These are phyloP conservation scores for Phrynocephalus versicolor DNA, from an alignment of 2,113 vertebrate genomes.

Conservation along the genomic window DNA sequence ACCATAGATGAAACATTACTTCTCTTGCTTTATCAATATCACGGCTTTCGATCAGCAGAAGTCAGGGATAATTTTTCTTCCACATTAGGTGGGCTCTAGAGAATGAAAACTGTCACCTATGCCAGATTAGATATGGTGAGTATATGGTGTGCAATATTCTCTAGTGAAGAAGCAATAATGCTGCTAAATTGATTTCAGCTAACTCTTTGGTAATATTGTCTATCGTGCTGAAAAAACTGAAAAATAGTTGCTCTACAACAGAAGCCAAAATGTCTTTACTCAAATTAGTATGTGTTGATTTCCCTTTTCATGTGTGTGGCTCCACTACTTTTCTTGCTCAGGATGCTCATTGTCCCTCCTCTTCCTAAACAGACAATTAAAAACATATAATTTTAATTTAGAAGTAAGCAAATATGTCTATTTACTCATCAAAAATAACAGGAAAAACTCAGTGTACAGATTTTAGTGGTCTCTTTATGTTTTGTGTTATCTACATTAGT, in stretches of 20 bases:
- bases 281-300: neutral
- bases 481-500: too few relatives aligned
- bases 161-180: neutral
- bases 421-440: too few relatives aligned
- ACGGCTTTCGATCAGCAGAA: neutral
- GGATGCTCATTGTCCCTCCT: neutral
- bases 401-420: too few relatives aligned
- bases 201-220: neutral
- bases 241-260: neutral
- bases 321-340: neutral
- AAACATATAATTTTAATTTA: too few relatives aligned
- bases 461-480: too few relatives aligned
- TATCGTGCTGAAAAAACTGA: neutral
- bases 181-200: neutral
- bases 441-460: too few relatives aligned
- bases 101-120: neutral
- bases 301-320: neutral
- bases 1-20: neutral
- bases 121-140: neutral
- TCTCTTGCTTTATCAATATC: accelerated
- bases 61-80: neutral
- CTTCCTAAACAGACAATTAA: neutral
- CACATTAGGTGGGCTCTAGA: neutral
- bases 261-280: neutral
- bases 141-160: neutral